phyloP scores from a whole-genome alignment of 2,888 invertebrate genomes.

The Agonopterix arenella region DNA sequence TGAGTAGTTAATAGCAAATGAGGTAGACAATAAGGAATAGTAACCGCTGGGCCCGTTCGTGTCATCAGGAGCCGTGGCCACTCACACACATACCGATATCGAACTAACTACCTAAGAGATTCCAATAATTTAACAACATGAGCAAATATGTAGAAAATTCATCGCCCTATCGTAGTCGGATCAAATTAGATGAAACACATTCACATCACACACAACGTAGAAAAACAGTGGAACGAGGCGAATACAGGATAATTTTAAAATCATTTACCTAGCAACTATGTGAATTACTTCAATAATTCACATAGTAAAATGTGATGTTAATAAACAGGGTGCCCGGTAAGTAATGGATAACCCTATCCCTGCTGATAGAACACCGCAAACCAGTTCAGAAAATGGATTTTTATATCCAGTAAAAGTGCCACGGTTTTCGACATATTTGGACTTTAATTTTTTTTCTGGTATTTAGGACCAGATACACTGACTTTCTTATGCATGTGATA shows the following conservation, averaged over 20 bases:
- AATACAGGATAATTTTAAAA: conserved; percentile 22
- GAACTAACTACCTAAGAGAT: conserved; percentile 46
- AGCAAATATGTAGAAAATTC: conserved; percentile 31
- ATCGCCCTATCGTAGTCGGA: conserved; percentile 26
- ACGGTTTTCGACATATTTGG: no score
- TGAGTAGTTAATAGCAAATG: conserved; percentile 59
- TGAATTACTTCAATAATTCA: conserved; percentile 12
- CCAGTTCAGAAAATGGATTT: no score
- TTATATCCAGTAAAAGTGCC: no score
- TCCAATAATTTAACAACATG: conserved; percentile 40
- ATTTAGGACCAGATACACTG: no score
- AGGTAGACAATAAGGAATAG: conserved; percentile 53
- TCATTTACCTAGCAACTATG: conserved; percentile 16
- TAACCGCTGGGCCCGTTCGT: conserved; percentile 22
- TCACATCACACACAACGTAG: conserved; percentile 10
- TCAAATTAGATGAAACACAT: conserved; percentile 24
- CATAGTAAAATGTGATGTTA: conserved; percentile 26
- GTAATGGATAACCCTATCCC: no score
- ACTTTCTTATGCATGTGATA: no score
- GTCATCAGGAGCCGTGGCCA: conserved; percentile 45
- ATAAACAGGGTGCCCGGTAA: no score
- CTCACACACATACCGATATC: conserved; percentile 25
- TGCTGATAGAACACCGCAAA: no score
- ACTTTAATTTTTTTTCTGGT: no score
- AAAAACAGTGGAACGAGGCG: conserved; percentile 17